Base-by-base conservation (phyloP, 2,888 invertebrate genomes). In the Orthosia incerta region DNA sequence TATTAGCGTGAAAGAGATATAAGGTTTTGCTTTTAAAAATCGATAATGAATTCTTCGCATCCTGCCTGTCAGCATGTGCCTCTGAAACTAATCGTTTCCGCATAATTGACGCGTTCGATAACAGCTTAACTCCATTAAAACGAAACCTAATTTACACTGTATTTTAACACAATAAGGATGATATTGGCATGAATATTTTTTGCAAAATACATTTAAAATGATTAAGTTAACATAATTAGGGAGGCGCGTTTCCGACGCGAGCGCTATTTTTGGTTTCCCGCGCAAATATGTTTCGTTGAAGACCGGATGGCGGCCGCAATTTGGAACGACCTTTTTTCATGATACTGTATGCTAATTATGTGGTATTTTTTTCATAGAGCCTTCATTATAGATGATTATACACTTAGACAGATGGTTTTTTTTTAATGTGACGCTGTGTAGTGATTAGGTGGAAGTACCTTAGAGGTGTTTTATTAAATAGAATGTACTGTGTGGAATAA, bases 31-130 rank as follows among this genome's bases (percentile, higher is more conserved):
- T 93, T 95, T 93, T 93, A 91, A 93, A 94, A 92, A 93, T 95
- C 93, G 92, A 94, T 94, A 95, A 95, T 94, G 93, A 92, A 91
- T 93, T 91, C 91, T 91, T 93, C 90, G 90, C 94, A 95, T 95
- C 95, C 95, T 93, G 94, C 89, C 92, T 94, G 95, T 95, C 95
- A 94, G 91, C 95, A 92, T 94, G 94, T 92, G 94, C 92, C 91
- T 91, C 92, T 93, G 93, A 94, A 94, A 95, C 94, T 94, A 95
- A 95, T 95, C 94, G 95, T 93, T 95, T 95, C 95, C 95, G 93
- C 86, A 90, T 90, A 76, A 80, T 76, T 71, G 65, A 53, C 45
- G 59, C 73, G 70, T 62, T 71, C 18, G 3, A 64, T 77, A 91
- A 91, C 50, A 84, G 45, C 84, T 4, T 86, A 91, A 80, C 75